Percentiles rank a stretch among this genome's conserved stretches.
phyloP scores from a whole-genome alignment of 2,113 vertebrate species.

The Seriola dumerili region DNA sequence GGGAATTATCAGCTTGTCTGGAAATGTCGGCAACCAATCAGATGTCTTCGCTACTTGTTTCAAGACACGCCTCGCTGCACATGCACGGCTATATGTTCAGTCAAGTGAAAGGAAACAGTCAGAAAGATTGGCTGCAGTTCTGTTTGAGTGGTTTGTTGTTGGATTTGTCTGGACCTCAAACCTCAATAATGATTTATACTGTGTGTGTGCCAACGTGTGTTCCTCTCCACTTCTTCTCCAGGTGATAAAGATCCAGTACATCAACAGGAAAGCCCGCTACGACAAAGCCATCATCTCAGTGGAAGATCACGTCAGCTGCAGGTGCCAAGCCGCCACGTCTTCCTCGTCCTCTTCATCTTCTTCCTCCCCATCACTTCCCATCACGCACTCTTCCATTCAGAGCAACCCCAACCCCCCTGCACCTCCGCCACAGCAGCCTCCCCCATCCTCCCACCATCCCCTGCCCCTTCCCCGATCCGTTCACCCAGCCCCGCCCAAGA shows the following conservation, averaged over 20 bases:
- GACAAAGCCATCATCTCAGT: conserved; percentile 90
- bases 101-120: background rate
- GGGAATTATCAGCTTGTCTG: conserved; percentile 13
- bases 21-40: conserved; percentile 10
- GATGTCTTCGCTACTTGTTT: background rate
- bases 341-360: conserved; percentile 45
- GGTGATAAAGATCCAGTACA: conserved; percentile 92
- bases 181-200: background rate
- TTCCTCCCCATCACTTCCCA: conserved; percentile 46
- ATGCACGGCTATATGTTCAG: background rate
- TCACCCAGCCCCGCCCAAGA: conserved; percentile 67
- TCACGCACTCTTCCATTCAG: conserved; percentile 42
- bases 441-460: conserved; percentile 38
- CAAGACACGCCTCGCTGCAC: background rate
- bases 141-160: too few species aligned
- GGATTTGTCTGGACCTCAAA: background rate
- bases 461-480: conserved; percentile 31
- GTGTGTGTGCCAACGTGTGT: background rate
- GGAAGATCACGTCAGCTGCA: conserved; percentile 93
- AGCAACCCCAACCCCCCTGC: conserved; percentile 58
- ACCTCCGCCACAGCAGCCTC: conserved; percentile 44
- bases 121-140: background rate
- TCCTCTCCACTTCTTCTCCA: conserved; percentile 57
- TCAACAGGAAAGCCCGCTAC: conserved; percentile 84
- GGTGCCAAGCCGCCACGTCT: conserved; percentile 81